These are phyloP conservation scores for Triops longicaudatus DNA, from an alignment of 1,140 invertebrate genomes.

Conservation along the genomic window DNA sequence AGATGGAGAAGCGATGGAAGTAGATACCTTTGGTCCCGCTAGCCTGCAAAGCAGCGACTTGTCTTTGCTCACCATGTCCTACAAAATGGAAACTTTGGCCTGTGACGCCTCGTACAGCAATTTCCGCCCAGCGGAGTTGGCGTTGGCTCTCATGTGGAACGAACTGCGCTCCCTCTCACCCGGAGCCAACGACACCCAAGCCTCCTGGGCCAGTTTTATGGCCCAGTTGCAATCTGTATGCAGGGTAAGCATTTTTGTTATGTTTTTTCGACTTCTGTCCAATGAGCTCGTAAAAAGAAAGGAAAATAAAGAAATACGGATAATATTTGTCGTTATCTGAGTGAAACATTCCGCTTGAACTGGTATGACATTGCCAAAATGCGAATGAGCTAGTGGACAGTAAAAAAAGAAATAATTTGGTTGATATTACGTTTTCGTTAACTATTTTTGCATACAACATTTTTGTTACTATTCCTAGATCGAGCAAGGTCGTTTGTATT, in stretches of 20 bases:
- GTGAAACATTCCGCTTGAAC: too few species aligned
- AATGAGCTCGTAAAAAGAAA: too few species aligned
- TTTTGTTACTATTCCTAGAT: slow-evolving; percentile 45
- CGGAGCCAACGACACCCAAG: slow-evolving; percentile 35
- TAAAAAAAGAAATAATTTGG: too few species aligned
- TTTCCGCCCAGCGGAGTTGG: slow-evolving; percentile 54
- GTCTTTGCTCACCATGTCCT: slow-evolving; percentile 44
- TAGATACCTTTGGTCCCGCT: slow-evolving; percentile 43
- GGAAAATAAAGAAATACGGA: too few species aligned
- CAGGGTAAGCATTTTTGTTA: slow-evolving; percentile 42
- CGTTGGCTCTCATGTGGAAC: slow-evolving; percentile 58
- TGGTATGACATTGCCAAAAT: too few species aligned
- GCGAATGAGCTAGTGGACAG: too few species aligned
- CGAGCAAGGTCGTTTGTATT: slow-evolving; percentile 51
- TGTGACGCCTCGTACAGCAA: slow-evolving; percentile 61
- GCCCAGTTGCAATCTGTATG: slow-evolving; percentile 50
- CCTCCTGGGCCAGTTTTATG: slow-evolving; percentile 44
- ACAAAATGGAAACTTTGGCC: slow-evolving; percentile 57
- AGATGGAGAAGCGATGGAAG: slow-evolving; percentile 39
- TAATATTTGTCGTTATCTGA: too few species aligned
- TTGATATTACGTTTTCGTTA: too few species aligned
- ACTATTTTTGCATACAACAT: slow-evolving; percentile 17
- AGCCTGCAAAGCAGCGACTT: slow-evolving; percentile 38
- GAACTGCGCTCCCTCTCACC: slow-evolving; percentile 38
- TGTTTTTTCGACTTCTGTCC: too few species aligned